Evolutionary conservation across 2,888 invertebrate genomes (phyloP), one percentile per base, ranked within the genome.

Genomic region (Oxystoma pomonae): DNA sequence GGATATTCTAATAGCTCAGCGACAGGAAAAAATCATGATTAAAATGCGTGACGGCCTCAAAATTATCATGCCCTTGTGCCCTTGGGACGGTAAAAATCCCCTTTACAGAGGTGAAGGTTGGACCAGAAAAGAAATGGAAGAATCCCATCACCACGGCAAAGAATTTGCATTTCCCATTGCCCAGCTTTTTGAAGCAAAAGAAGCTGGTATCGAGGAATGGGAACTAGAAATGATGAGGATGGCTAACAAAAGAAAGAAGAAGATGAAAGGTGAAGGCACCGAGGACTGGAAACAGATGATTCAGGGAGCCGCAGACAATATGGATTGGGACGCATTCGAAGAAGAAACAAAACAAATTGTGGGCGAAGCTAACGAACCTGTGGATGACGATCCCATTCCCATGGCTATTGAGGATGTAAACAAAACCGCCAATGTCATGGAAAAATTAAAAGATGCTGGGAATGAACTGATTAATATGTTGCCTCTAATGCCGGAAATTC

Each of bases 71-170:
- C 89, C 89, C 0, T 60, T 79, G 16, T 72, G 74, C 2, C 70
- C 71, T 5, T 80, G 77, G 68, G 77, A 78, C 63, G 80, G 77
- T 2, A 63, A 65, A 5, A 72, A 75, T 2, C 74, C 87, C 62
- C 83, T 91, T 66, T 89, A 83, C 74, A 87, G 90, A 73, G 91
- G 91, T 0, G 86, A 89, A 73, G 91, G 91, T n/a, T 86, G 88
- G 60, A 78, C 89, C 1, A 85, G 81, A 73, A 86, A 86, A 71
- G 84, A 87, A 35, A 85, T 78, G 18, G 80, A 80, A 69, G 79
- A 80, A 62, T 76, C 71, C 55, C 79, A 80, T 69, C 80, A 80
- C 63, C 78, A 79, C 65, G 73, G 73, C 16, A 77, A 74, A 61
- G 75, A 71, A 66, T 77, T 78, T 68, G 79, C 79, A 0, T 78